These are phyloP conservation scores for Embiotoca jacksoni DNA, from an alignment of 2,113 vertebrate species.

Conservation along the genomic window DNA sequence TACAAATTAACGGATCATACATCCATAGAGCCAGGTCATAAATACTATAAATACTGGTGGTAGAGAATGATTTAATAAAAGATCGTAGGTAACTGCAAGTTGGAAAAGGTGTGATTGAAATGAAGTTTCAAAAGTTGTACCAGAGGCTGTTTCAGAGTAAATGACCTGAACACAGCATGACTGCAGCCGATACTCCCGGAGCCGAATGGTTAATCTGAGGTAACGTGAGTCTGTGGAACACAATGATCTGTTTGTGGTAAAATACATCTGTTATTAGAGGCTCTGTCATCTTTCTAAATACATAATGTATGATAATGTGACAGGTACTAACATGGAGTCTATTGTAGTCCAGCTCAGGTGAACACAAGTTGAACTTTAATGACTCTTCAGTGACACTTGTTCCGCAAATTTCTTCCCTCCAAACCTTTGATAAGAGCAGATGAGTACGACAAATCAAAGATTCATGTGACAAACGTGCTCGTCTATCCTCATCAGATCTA, in stretches of 20 bases:
- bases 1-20: too few relatives aligned
- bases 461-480: slow-evolving; percentile 61
- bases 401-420: not conserved
- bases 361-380: not conserved
- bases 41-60: too few relatives aligned
- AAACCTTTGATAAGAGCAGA: not conserved
- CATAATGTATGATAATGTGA: not conserved
- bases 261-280: not conserved
- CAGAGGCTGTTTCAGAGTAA: too few relatives aligned
- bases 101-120: too few relatives aligned
- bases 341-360: not conserved
- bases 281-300: not conserved
- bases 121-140: too few relatives aligned
- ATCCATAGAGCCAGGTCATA: too few relatives aligned
- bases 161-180: not conserved
- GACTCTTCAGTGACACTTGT: not conserved
- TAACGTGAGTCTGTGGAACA: not conserved
- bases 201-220: not conserved
- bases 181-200: not conserved
- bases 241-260: not conserved
- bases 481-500: slow-evolving; percentile 31
- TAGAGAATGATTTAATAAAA: too few relatives aligned
- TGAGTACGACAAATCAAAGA: slow-evolving; percentile 32
- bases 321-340: not conserved
- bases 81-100: too few relatives aligned